Conservation (phyloP, 2,113 vertebrate species). For the Lampris megalopsis region DNA sequence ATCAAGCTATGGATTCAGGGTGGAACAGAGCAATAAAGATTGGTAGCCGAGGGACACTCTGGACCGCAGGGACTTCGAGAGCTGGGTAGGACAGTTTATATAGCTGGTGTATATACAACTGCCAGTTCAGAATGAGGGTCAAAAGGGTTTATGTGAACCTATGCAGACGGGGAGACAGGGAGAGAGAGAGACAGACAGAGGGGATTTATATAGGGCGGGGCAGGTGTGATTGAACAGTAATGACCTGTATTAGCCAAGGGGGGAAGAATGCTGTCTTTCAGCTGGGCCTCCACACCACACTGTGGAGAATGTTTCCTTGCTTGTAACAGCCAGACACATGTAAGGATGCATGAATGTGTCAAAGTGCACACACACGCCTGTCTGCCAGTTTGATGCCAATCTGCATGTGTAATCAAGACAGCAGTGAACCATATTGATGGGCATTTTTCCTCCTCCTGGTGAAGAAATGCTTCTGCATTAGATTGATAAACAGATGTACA, state of each 20-base stretch:
- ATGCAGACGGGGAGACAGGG: conserved; percentile 34
- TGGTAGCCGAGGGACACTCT: conserved; percentile 13
- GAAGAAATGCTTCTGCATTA: background rate
- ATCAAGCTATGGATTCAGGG: background rate
- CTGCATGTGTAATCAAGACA: conserved; percentile 8
- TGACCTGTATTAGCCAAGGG: conserved; percentile 51
- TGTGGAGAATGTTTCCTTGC: conserved; percentile 9
- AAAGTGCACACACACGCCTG: background rate
- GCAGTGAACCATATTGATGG: conserved; percentile 11
- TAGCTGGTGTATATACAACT: conserved; percentile 27
- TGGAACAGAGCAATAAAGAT: conserved; percentile 23
- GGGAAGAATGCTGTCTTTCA: conserved; percentile 69
- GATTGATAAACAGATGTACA: background rate
- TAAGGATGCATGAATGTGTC: background rate
- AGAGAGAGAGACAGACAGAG: conserved; percentile 40
- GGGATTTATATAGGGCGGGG: conserved; percentile 59
- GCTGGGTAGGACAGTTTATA: conserved; percentile 3
- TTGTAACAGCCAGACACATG: background rate
- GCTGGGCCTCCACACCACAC: conserved; percentile 45
- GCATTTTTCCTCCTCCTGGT: background rate
- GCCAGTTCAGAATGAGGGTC: conserved; percentile 39
- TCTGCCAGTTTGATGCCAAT: conserved; percentile 13
- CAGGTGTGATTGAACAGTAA: conserved; percentile 64
- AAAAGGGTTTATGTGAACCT: conserved; percentile 48
- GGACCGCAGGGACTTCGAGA: background rate